A percentile compares a stretch with the other conserved stretches of the same genome.
phyloP scores from a whole-genome alignment of 2,113 vertebrate species.

The Emydocephalus ijimae region DNA sequence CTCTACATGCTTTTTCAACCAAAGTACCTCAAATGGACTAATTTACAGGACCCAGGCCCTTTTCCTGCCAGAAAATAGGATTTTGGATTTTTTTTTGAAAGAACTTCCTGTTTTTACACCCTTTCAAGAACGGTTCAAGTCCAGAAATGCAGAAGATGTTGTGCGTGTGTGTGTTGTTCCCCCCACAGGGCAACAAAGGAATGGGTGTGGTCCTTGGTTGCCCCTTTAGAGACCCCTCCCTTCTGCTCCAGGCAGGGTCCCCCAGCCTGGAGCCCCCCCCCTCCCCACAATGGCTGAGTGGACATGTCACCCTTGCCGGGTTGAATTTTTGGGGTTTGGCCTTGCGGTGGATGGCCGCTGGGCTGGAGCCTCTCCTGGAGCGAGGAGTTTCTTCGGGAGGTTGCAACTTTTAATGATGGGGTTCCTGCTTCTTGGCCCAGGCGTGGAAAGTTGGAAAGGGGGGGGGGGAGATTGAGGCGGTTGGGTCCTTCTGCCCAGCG shows the following conservation, averaged over 20 bases:
- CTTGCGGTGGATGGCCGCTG: background rate
- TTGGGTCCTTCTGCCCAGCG: background rate
- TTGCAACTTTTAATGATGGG: background rate
- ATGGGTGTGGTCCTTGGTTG: background rate
- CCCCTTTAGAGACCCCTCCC: background rate
- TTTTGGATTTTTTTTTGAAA: background rate
- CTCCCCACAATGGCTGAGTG: background rate
- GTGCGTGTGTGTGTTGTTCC: too few relatives aligned
- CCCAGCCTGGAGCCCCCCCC: background rate
- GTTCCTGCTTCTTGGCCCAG: accelerated
- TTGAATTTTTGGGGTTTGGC: background rate
- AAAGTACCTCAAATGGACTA: too few relatives aligned
- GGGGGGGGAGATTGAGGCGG: background rate
- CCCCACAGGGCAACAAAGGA: background rate
- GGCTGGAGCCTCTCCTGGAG: background rate
- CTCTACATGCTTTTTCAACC: too few relatives aligned
- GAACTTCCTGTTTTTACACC: background rate
- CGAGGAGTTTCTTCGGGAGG: too few relatives aligned
- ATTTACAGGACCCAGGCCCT: too few relatives aligned
- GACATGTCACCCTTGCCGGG: background rate
- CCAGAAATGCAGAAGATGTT: background rate
- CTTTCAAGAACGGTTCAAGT: background rate
- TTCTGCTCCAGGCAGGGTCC: background rate
- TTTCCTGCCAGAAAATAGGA: background rate
- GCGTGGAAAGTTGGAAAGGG: background rate